phyloP scores from a whole-genome alignment of 1,140 invertebrate genomes.

The Tigriopus japonicus region DNA sequence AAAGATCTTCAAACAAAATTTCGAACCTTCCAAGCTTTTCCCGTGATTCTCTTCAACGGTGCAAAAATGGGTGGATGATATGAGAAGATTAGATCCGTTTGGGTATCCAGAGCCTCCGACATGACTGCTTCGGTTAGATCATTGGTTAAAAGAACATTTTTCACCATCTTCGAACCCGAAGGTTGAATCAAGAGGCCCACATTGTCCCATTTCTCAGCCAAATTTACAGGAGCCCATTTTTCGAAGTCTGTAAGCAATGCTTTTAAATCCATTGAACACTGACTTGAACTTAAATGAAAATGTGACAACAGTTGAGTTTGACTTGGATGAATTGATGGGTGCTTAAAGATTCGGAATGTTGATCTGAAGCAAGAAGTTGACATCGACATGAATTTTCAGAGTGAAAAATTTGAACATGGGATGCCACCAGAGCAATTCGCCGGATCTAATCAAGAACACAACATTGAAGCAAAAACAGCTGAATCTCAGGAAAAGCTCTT shows the following conservation, averaged over 20 bases:
- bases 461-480: no score
- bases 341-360: no score
- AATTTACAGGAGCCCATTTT: constrained; percentile 42
- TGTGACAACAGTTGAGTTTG: no score
- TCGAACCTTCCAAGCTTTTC: constrained; percentile 46
- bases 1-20: background rate
- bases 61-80: constrained; percentile 91
- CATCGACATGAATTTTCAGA: no score
- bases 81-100: constrained; percentile 61
- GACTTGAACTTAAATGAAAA: no score
- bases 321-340: no score
- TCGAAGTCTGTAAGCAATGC: constrained; percentile 42
- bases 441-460: no score
- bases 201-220: constrained; percentile 85
- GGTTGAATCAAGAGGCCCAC: constrained; percentile 78
- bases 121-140: constrained; percentile 78
- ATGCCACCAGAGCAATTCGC: no score
- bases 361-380: no score
- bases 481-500: no score
- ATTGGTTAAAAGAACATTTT: constrained; percentile 54
- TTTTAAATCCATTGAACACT: constrained; percentile 25
- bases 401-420: no score
- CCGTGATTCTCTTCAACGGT: constrained; percentile 54
- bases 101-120: constrained; percentile 48
- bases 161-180: constrained; percentile 29